These are phyloP conservation scores for Stenodera caucasica DNA, from an alignment of 2,888 invertebrate species.

Conservation along the genomic window DNA sequence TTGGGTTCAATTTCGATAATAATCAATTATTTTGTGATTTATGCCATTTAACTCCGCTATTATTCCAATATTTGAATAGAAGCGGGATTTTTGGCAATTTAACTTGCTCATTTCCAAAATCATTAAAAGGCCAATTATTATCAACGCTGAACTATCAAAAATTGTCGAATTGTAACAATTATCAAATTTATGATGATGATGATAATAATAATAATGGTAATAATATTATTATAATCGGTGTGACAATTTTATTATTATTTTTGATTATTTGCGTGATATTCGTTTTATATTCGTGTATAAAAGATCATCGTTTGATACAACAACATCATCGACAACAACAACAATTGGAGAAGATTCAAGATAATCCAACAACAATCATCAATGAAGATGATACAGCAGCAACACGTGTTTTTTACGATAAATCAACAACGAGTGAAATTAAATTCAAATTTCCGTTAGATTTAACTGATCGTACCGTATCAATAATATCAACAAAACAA, in stretches of 20 bases:
- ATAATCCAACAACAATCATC: conserved; percentile 53
- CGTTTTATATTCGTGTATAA: conserved; percentile 65
- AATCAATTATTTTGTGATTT: conserved; percentile 73
- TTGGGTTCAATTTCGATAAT: conserved; percentile 59
- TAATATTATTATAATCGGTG: conserved; percentile 60
- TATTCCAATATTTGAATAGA: conserved; percentile 60
- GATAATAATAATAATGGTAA: conserved; percentile 56
- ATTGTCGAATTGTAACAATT: conserved; percentile 56
- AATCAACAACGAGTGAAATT: conserved; percentile 56
- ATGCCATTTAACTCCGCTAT: conserved; percentile 64
- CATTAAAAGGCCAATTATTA: conserved; percentile 58
- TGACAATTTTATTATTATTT: conserved; percentile 55
- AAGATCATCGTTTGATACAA: neutral
- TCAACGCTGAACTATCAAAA: conserved; percentile 50
- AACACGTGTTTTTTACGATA: neutral
- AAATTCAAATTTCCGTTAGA: conserved; percentile 63
- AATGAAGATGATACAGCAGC: conserved; percentile 26
- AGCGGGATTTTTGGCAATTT: conserved; percentile 60
- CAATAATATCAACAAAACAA: conserved; percentile 29
- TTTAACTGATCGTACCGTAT: conserved; percentile 52
- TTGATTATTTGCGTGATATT: conserved; percentile 56
- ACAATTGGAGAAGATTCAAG: conserved; percentile 43
- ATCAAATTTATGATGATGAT: conserved; percentile 32
- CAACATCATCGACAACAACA: conserved; percentile 56
- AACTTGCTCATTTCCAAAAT: conserved; percentile 63